These are phyloP conservation scores for Cheilosia grossa DNA, from an alignment of 2,888 invertebrate genomes.

Conservation along the genomic window DNA sequence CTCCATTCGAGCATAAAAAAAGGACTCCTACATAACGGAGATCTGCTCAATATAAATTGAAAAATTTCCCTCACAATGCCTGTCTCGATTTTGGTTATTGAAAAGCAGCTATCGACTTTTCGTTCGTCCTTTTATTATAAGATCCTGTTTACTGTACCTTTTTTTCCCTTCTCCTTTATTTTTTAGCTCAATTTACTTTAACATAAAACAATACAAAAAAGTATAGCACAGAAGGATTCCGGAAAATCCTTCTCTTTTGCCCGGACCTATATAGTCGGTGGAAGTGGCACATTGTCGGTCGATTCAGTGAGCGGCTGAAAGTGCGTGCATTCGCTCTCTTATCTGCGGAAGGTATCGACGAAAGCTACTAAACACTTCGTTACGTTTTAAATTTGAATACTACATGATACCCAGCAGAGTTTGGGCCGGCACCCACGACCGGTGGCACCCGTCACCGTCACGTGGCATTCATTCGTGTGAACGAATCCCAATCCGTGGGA, in stretches of 20 bases:
- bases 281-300: slow-evolving; percentile 39
- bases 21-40: slow-evolving; percentile 48
- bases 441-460: background rate
- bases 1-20: slow-evolving; percentile 58
- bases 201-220: slow-evolving; percentile 46
- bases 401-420: slow-evolving; percentile 8
- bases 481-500: slow-evolving; percentile 28
- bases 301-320: slow-evolving; percentile 8
- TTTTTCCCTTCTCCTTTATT: background rate
- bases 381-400: slow-evolving; percentile 64
- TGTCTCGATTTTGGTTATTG: slow-evolving; percentile 60
- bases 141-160: background rate
- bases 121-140: background rate
- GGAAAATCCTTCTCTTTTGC: background rate
- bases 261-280: background rate
- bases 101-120: slow-evolving; percentile 61
- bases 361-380: slow-evolving; percentile 67
- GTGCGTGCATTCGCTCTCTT: slow-evolving; percentile 42
- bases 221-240: slow-evolving; percentile 23
- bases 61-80: slow-evolving; percentile 31
- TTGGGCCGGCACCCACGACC: background rate
- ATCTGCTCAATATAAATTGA: slow-evolving; percentile 33
- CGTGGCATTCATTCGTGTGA: slow-evolving; percentile 14
- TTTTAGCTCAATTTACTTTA: slow-evolving; percentile 34
- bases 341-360: slow-evolving; percentile 55